Evolutionary conservation across 1,140 invertebrate species (phyloP), one percentile per base, ranked within the genome.

Genomic region (Probaryconus sp.): DNA sequence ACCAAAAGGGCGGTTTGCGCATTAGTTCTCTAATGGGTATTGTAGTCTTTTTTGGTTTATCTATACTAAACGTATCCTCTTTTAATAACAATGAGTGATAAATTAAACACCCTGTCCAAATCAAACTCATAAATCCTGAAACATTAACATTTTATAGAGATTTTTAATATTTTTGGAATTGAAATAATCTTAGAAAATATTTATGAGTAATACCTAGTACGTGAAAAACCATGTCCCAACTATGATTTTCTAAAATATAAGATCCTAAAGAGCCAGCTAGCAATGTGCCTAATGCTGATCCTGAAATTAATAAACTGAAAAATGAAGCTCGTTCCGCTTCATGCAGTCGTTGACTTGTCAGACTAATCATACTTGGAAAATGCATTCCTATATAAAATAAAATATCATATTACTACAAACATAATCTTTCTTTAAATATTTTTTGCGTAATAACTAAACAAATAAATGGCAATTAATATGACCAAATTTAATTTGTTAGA

Each of bases 281-380:
- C 3, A 94, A 79, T 6, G 92, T 93, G 11, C 93, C 93, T 69
- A 90, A 85, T 55, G 87, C 88, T 1, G 88, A 90, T 26, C 93
- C 93, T 26, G 92, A 90, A n/a, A 92, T 90, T 33, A 92, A 87
- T 69, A 93, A 82, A 58, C 92, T 91, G 83, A 92, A 94, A 65
- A 93, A 93, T 35, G 92, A 92, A 17, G 92, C 91, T 73, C 92
- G 89, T 78, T 94, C 92, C 28, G 88, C 87, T 67, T 91, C 89
- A 21, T 88, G 88, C 45, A 94, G 85, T 81, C 90, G 89, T 82
- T 91, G 89, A 75, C 92, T 92, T 16, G 92, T 92, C 9, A 94
- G 82, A 77, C 92, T 93, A 26, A 93, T 92, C 88, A 94, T 90
- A 76, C 91, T 91, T 28, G 93, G 93, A 85, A 93, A 93, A 83